phyloP scores from a whole-genome alignment of 2,888 invertebrate genomes.

The Folsomia manolachei region DNA sequence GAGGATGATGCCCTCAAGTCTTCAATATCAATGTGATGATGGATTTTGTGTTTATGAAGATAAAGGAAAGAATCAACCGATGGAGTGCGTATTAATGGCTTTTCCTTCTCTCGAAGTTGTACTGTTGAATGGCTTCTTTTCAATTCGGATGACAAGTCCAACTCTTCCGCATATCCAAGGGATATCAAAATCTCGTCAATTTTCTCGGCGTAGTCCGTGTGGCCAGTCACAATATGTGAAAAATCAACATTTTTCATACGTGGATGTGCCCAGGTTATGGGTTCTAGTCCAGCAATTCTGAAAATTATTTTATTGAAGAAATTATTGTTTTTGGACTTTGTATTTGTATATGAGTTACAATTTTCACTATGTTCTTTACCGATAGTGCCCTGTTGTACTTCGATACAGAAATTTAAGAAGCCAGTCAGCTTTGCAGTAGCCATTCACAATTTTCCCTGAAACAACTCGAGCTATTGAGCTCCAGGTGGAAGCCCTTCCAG shows the following conservation, averaged over 20 bases:
- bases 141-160: constrained; percentile 31
- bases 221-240: constrained; percentile 55
- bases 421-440: constrained; percentile 65
- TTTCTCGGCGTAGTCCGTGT: constrained; percentile 62
- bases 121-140: constrained; percentile 40
- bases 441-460: constrained; percentile 65
- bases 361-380: constrained; percentile 53
- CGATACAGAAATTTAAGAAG: constrained; percentile 65
- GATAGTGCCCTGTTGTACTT: constrained; percentile 60
- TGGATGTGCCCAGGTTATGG: constrained; percentile 47
- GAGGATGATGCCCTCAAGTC: constrained; percentile 1
- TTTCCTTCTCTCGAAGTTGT: constrained; percentile 39
- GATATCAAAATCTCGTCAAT: constrained; percentile 56
- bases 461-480: constrained; percentile 59
- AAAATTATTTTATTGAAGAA: constrained; percentile 16
- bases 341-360: background rate
- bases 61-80: constrained; percentile 46
- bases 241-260: constrained; percentile 49
- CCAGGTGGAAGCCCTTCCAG: constrained; percentile 61
- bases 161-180: constrained; percentile 44
- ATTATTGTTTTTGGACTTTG: constrained; percentile 1
- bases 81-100: constrained; percentile 29
- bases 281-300: constrained; percentile 49
- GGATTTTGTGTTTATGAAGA: constrained; percentile 12
- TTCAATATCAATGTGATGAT: constrained; percentile 12